Evolutionary conservation across 2,113 vertebrate species (phyloP).

Genomic region (Machaerirhynchus nigripectus): DNA sequence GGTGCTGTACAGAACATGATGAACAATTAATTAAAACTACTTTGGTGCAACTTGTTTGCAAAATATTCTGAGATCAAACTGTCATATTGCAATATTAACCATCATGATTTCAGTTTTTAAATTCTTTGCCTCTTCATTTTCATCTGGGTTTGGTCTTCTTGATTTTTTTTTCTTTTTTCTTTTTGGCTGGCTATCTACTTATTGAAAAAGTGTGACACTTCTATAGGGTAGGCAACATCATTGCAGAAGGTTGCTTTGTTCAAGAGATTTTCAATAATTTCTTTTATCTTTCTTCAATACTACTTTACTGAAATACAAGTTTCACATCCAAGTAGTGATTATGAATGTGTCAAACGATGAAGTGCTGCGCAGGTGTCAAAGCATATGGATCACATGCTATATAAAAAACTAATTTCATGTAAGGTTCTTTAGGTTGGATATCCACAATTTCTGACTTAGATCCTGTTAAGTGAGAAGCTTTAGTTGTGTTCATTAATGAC

Average conservation of each 20-base stretch:
- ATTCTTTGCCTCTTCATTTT: constrained; percentile 54
- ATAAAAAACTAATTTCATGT: not conserved
- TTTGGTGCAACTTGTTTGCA: constrained; percentile 61
- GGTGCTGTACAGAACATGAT: not conserved
- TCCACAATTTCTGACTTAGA: not conserved
- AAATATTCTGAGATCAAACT: constrained; percentile 20
- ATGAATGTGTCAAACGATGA: not conserved
- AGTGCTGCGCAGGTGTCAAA: not conserved
- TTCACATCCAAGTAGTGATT: not conserved
- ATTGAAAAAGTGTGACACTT: not conserved
- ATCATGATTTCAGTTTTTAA: constrained; percentile 50
- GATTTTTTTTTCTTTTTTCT: not conserved
- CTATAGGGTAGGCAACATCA: not conserved
- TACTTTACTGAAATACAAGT: not conserved
- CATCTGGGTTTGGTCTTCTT: not conserved
- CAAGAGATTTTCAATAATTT: not conserved
- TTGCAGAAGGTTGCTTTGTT: not conserved
- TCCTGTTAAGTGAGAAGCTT: not conserved
- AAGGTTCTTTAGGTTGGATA: not conserved
- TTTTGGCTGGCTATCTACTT: not conserved
- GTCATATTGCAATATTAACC: constrained; percentile 37
- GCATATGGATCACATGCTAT: not conserved
- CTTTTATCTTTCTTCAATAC: not conserved
- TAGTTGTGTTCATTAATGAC: not conserved
- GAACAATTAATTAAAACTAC: constrained; percentile 36